Evolutionary conservation across 2,113 vertebrate genomes (phyloP).

Genomic region (Anser cygnoides): DNA sequence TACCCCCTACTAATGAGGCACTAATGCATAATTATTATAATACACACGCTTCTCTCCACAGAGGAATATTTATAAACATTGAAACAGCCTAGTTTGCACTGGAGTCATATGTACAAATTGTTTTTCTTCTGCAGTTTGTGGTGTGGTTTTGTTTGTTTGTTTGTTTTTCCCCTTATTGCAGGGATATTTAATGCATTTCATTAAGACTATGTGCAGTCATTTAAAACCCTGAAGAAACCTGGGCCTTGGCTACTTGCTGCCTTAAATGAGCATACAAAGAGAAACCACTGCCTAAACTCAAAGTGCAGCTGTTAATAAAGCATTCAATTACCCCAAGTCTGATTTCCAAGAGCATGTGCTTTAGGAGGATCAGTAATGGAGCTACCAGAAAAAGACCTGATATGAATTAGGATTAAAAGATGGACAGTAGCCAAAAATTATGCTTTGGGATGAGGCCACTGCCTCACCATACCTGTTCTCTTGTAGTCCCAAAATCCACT

Average conservation of each 20-base stretch:
- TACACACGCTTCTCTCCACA: slow-evolving; percentile 75
- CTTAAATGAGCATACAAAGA: slow-evolving; percentile 7
- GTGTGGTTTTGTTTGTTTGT: neutral
- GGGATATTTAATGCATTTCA: slow-evolving; percentile 65
- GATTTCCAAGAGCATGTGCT: neutral
- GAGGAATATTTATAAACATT: slow-evolving; percentile 83
- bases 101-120: slow-evolving; percentile 70
- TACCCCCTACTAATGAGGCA: slow-evolving; percentile 83
- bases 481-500: neutral
- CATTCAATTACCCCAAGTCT: neutral
- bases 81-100: slow-evolving; percentile 67
- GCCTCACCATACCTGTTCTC: neutral
- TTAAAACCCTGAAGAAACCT: slow-evolving; percentile 54
- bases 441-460: neutral
- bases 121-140: slow-evolving; percentile 71
- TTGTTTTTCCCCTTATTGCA: slow-evolving; percentile 47
- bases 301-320: neutral
- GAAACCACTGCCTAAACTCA: neutral
- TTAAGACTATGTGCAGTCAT: slow-evolving; percentile 17
- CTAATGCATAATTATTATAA: slow-evolving; percentile 84
- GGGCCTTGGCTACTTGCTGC: neutral
- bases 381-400: neutral
- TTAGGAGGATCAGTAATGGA: neutral
- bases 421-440: neutral
- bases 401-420: neutral